Evolutionary conservation across 2,797 vertebrate genomes (phyloP).

Genomic region (Anableps anableps): DNA sequence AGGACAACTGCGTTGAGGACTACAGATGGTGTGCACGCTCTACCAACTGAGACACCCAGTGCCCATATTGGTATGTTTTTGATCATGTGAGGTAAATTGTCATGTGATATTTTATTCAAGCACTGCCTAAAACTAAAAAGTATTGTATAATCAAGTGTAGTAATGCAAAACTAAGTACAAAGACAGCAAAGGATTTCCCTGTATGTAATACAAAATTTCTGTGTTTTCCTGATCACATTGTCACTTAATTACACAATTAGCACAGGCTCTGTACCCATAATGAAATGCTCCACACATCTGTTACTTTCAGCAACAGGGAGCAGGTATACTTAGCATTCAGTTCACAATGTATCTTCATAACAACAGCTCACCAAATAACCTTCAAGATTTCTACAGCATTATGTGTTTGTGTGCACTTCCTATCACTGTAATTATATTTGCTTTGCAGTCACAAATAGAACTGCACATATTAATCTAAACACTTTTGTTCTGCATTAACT

Average conservation of each 20-base stretch:
- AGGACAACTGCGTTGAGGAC: no score
- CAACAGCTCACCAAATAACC: conserved; percentile 45
- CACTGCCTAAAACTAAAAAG: neutral
- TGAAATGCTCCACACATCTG: conserved; percentile 38
- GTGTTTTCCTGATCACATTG: conserved; percentile 31
- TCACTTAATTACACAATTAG: conserved; percentile 42
- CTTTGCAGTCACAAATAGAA: conserved; percentile 38
- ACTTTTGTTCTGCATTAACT: conserved; percentile 17
- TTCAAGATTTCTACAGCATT: conserved; percentile 22
- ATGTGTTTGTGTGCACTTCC: neutral
- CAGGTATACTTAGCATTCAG: conserved; percentile 36
- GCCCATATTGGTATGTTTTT: neutral
- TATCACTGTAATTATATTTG: conserved; percentile 40
- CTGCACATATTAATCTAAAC: conserved; percentile 26
- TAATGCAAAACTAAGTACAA: neutral
- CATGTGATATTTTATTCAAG: neutral
- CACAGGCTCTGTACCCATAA: conserved; percentile 31
- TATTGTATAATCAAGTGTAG: neutral
- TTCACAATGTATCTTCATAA: conserved; percentile 37
- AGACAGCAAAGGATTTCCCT: neutral
- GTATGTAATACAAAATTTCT: conserved; percentile 35
- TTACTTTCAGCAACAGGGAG: conserved; percentile 34
- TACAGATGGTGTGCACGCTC: no score
- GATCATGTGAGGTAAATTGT: neutral
- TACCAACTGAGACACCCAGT: no score